Base-by-base conservation (phyloP, 2,888 invertebrate genomes). In the Nemotelus pantherinus region DNA sequence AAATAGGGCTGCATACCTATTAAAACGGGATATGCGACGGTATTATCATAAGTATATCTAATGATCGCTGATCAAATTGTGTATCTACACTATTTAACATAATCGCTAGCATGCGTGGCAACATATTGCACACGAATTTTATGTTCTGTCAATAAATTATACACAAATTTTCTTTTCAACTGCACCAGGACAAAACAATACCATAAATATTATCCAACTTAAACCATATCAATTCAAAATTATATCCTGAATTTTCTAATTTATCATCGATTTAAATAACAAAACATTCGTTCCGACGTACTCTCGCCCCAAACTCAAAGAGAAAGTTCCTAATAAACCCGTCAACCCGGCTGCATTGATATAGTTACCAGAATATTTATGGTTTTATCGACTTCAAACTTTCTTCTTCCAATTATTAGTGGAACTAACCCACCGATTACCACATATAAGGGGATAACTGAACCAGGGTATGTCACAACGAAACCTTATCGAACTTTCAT, bases 391-490 rank as follows among this genome's bases (percentile, higher is more conserved):
- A 25, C 2, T 76, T 53, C 39, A 68, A 76, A 55, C 55, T 76
- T 74, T 70, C 70, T 70, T 55, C 47, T 47, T 45, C 7, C 55
- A 53, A 41, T 65, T 76, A 76, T 76, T 76, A 76, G 76, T 65
- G 76, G 68, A 77, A 77, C 68, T 58, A 77, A 77, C 76, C 76
- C 76, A 77, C 68, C 76, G 76, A 77, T 77, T 77, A 77, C 76
- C 76, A 68, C 76, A 77, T 25, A 76, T 65, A 76, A 65, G 53
- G 65, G 65, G 43, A 65, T 76, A 76, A 64, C 50, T 65, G 43
- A 45, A 50, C 67, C 53, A 76, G 55, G 64, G 76, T 53, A 76
- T 55, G 44, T 76, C 64, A 76, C 9, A 76, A 58, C 60, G 76
- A 41, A 72, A 70, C 58, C 43, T 4, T 47, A n/a, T 41, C 45